Evolutionary conservation across 35 echinoderm and acorn worm species (phyloP).

Genomic region (Anneissia japonica): DNA sequence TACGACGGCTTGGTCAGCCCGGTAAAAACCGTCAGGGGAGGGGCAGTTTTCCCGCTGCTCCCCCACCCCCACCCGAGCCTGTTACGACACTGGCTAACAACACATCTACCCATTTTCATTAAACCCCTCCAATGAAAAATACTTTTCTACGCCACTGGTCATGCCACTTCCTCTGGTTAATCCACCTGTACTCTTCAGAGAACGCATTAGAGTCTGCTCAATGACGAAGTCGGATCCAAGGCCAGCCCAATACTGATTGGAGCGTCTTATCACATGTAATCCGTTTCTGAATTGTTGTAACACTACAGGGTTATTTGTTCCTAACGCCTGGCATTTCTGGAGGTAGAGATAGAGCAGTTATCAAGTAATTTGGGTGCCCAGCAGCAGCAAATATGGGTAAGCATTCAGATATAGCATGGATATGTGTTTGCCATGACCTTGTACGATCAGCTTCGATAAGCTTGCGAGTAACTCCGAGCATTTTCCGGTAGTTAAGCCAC

Average conservation of each 20-base stretch:
- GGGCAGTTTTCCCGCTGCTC: background rate
- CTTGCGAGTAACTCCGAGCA: background rate
- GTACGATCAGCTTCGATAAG: background rate
- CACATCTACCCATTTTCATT: too few relatives aligned
- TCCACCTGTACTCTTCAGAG: conserved; percentile 32
- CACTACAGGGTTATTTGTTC: conserved; percentile 41
- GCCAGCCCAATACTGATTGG: conserved; percentile 46
- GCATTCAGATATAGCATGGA: background rate
- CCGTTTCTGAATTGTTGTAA: conserved; percentile 31
- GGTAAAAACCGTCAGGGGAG: too few relatives aligned
- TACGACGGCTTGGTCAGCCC: too few relatives aligned
- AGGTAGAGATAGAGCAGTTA: conserved; percentile 42
- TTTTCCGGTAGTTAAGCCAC: background rate
- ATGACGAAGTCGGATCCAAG: conserved; percentile 48
- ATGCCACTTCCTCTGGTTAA: conserved; percentile 43
- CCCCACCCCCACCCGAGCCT: background rate
- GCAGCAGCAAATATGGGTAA: background rate
- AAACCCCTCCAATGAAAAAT: too few relatives aligned
- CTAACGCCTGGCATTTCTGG: conserved; percentile 43
- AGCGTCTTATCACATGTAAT: conserved; percentile 37
- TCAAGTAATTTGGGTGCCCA: conserved; percentile 38
- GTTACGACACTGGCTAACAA: too few relatives aligned
- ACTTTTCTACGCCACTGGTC: too few relatives aligned
- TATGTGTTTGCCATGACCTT: background rate
- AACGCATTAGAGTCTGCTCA: conserved; percentile 49